A percentile compares a stretch with the other conserved stretches of the same genome.
Evolutionary conservation across 2,888 invertebrate species (phyloP).

Genomic region (Petrolisthes cinctipes): DNA sequence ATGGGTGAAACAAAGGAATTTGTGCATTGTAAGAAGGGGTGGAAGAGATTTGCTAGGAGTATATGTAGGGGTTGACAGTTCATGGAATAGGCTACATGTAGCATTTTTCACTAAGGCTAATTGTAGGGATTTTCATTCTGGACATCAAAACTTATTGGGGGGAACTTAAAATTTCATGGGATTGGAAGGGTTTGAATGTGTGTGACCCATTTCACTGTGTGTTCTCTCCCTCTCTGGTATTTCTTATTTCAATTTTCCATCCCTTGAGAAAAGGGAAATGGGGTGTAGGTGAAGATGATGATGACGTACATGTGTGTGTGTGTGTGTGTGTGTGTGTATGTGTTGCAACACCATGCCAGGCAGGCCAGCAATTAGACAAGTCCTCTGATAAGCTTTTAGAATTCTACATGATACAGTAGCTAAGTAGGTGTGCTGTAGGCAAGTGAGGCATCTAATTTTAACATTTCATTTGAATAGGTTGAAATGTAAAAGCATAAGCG

Average conservation of each 20-base stretch:
- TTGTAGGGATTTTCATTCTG: no score
- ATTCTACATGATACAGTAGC: not conserved
- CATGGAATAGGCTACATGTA: no score
- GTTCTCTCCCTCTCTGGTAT: not conserved
- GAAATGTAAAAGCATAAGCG: not conserved
- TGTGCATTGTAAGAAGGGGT: no score
- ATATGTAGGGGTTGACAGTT: no score
- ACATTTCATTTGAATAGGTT: constrained; percentile 1
- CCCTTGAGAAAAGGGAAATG: no score
- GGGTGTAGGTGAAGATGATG: no score
- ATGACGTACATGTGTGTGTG: no score
- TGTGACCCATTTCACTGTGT: not conserved
- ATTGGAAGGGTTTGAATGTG: not conserved
- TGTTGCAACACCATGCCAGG: not conserved
- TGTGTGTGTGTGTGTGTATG: not conserved
- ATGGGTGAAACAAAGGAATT: no score
- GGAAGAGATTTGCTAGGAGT: no score
- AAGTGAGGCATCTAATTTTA: not conserved
- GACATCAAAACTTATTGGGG: no score
- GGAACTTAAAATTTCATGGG: no score
- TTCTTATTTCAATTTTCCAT: not conserved
- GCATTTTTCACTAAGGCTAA: no score
- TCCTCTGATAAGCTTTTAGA: constrained; percentile 25
- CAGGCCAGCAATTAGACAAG: not conserved
- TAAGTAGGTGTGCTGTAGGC: not conserved